Conservation (phyloP, 2,113 vertebrate species). For the Cryptotis parvus region DNA sequence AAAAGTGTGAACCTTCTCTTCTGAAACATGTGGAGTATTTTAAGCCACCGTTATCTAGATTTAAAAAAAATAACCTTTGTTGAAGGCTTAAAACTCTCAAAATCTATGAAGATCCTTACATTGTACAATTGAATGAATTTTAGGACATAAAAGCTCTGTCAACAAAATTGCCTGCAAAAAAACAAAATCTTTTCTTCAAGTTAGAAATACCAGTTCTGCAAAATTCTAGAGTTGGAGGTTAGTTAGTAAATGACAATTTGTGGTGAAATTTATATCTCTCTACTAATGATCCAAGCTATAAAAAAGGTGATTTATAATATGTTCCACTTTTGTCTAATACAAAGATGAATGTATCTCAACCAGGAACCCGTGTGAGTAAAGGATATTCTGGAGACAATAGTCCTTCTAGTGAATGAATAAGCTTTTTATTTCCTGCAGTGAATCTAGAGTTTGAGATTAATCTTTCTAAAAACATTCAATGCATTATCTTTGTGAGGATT, state of each 20-base stretch:
- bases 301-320: not conserved
- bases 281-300: slow-evolving; percentile 10
- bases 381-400: slow-evolving; percentile 69
- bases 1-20: not conserved
- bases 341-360: slow-evolving; percentile 40
- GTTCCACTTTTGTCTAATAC: slow-evolving; percentile 18
- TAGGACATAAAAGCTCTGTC: not conserved
- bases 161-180: not conserved
- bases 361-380: slow-evolving; percentile 36
- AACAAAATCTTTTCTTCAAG: not conserved
- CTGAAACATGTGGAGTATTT: not conserved
- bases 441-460: slow-evolving; percentile 23
- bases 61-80: not conserved
- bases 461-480: slow-evolving; percentile 33
- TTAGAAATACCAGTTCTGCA: not conserved
- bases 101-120: not conserved
- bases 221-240: not conserved
- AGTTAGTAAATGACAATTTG: not conserved
- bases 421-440: not conserved
- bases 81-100: not conserved
- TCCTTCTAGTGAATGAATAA: slow-evolving; percentile 25
- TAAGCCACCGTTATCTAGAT: not conserved
- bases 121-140: not conserved
- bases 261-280: not conserved
- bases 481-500: slow-evolving; percentile 27